Conservation (phyloP, 2,888 invertebrate genomes). For the Hydrotaea cyrtoneurina region DNA sequence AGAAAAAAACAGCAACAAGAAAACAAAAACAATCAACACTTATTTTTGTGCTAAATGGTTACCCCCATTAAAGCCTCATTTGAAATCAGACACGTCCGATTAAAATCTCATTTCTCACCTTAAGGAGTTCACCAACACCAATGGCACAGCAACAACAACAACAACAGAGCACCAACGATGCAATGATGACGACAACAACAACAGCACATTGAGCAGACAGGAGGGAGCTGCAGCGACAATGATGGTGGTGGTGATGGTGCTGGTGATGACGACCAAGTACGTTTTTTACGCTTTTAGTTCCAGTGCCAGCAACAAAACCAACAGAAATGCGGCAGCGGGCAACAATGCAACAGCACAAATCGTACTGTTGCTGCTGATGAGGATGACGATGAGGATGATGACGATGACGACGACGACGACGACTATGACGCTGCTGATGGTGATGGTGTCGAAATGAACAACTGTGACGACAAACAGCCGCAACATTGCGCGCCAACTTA, state of each 20-base stretch:
- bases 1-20: conserved; percentile 48
- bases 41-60: conserved; percentile 75
- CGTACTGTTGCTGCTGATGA: neutral
- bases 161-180: neutral
- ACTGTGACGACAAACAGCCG: conserved; percentile 60
- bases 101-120: conserved; percentile 82
- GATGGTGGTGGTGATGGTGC: neutral
- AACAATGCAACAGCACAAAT: too few species aligned
- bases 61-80: conserved; percentile 81
- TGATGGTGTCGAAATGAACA: conserved; percentile 59
- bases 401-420: neutral
- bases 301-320: conserved; percentile 22
- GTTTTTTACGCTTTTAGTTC: conserved; percentile 35
- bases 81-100: conserved; percentile 81
- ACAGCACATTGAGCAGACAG: neutral
- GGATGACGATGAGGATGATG: neutral
- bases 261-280: conserved; percentile 14
- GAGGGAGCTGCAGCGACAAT: neutral
- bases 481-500: conserved; percentile 25
- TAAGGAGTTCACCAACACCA: conserved; percentile 69
- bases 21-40: conserved; percentile 40
- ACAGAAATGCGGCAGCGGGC: conserved; percentile 10
- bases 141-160: conserved; percentile 33
- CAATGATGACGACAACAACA: neutral
- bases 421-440: neutral